Evolutionary conservation across 1,140 invertebrate genomes (phyloP).

Genomic region (Lepidostoma basale): DNA sequence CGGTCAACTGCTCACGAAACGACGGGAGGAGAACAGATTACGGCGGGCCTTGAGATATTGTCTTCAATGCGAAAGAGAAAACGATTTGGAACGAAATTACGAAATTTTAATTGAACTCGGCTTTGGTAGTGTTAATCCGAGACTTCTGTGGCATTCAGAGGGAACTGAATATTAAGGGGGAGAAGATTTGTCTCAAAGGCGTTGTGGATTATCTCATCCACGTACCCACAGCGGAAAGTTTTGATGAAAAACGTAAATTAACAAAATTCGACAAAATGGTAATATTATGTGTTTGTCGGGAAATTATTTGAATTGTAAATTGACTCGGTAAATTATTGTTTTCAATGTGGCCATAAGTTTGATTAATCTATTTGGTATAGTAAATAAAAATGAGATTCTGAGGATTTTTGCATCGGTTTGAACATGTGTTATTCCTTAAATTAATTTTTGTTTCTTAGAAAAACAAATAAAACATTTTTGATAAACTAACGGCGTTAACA

Average conservation of each 20-base stretch:
- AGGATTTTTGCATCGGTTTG: no score
- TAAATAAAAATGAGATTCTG: no score
- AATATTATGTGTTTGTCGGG: no score
- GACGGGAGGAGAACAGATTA: neutral
- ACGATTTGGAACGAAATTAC: conserved; percentile 27
- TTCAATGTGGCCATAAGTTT: no score
- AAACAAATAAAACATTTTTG: no score
- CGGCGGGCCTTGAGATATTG: conserved; percentile 1
- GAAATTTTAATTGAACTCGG: conserved; percentile 30
- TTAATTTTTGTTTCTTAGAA: no score
- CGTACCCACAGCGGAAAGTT: conserved; percentile 12
- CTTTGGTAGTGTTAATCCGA: conserved; percentile 13
- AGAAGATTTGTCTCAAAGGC: conserved; percentile 9
- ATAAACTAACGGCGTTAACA: no score
- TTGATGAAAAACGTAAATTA: conserved; percentile 19
- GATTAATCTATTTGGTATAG: no score
- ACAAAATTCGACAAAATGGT: no score
- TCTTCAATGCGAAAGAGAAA: conserved; percentile 17
- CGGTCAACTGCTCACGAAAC: conserved; percentile 27
- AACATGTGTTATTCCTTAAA: no score
- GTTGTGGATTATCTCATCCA: conserved; percentile 2
- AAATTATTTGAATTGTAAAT: no score
- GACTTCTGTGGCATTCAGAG: conserved; percentile 19
- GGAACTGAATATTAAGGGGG: conserved; percentile 10
- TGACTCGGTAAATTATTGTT: no score